Base-by-base conservation (phyloP, 35 echinoderm and acorn worm species). In the Patiria miniata region DNA sequence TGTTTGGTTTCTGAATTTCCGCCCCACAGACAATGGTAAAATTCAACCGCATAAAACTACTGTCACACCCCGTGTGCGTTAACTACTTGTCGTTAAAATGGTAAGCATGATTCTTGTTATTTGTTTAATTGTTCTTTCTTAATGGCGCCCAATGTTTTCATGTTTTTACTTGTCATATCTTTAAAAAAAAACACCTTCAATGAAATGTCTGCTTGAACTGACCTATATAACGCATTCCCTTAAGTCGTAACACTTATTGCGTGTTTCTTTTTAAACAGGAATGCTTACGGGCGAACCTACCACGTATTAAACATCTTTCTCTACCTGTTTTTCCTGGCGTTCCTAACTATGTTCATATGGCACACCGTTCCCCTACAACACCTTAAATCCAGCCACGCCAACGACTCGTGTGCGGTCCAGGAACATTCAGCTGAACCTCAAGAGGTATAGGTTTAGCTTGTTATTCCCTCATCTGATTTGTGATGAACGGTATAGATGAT, bases 21-120 rank as follows among this genome's bases (percentile, higher is more conserved):
- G n/a, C n/a, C n/a, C n/a, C n/a, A 17, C 77, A 97, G 91, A 83
- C 87, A 0, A 97, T 97, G 95, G 95, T 97, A 12, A 68, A 93
- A 68, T 93, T 86, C 33, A 97, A 97, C 42, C 52, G 91, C 30
- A 80, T 97, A n/a, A 80, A 90, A 19, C 51, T 97, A 6, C 73
- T 97, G n/a, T 97, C 95, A 32, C 95, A 97, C 40, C 91, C 95
- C 7, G 90, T 97, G 36, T 97, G 91, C 79, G 80, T 93, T n/a
- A 93, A 93, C 28, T 97, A 90, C 55, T 50, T 97, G 39, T 86
- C 81, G 40, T 93, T 97, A 91, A 97, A 97, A 88, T 97, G 95
- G 94, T 96, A 57, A 89, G 77, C 52, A 18, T 39, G 22, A 78
- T 34, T 0, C 17, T 37, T 39, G 0, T n/a, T 40, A 18, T 1